These are phyloP conservation scores for Heliopora coerulea DNA, from an alignment of 92 coral and sea anemone species.

Conservation along the genomic window DNA sequence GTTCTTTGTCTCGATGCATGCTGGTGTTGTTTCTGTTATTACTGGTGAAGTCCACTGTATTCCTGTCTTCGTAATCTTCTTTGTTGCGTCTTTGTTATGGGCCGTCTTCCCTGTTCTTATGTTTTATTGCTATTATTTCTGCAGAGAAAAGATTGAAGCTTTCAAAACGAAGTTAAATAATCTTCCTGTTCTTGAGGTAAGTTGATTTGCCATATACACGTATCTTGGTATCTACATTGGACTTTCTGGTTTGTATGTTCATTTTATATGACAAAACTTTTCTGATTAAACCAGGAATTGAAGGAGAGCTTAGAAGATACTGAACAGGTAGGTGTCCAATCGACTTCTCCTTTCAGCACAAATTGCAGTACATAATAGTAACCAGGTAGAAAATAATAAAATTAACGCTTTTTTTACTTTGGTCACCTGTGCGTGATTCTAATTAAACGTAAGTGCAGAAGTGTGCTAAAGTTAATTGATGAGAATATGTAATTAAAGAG, in stretches of 20 bases:
- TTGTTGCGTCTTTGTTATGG: not conserved
- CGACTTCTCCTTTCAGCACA: too few species aligned
- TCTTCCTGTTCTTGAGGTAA: constrained; percentile 83
- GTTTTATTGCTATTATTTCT: not conserved
- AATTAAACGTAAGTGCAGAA: too few species aligned
- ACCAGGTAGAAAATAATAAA: too few species aligned
- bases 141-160: constrained; percentile 75
- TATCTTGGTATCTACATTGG: not conserved
- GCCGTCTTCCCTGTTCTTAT: not conserved
- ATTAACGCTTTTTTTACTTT: too few species aligned
- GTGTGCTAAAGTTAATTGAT: too few species aligned
- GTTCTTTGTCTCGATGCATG: not conserved
- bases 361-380: too few species aligned
- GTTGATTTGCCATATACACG: not conserved
- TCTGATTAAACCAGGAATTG: constrained; percentile 5
- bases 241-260: not conserved
- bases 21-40: not conserved
- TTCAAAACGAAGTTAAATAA: constrained; percentile 75
- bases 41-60: not conserved
- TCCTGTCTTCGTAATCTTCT: not conserved
- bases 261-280: not conserved
- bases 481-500: too few species aligned
- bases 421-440: too few species aligned
- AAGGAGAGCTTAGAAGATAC: constrained; percentile 10
- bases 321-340: constrained; percentile 6